Base-by-base conservation (phyloP, 2,888 invertebrate species). In the Encarsia formosa region DNA sequence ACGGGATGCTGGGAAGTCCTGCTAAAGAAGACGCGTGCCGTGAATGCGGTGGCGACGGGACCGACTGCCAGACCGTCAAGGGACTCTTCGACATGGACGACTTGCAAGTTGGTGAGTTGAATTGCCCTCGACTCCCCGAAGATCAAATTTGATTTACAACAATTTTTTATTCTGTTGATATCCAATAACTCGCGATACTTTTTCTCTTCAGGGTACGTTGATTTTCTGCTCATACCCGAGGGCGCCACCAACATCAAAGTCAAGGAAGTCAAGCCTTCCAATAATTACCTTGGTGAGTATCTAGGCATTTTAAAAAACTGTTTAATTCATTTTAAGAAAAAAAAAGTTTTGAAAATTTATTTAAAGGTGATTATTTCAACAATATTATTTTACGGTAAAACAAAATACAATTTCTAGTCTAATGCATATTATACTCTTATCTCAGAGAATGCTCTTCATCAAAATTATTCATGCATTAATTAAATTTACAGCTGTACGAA, bases 191-290 rank as follows among this genome's bases (percentile, higher is more conserved):
- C 3, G 19, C 5, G 18, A 16, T n/a, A 46, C 49, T 31, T 35
- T 19, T 35, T 54, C 58, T 65, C 41, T 32, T 6, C 70, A 88
- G 96, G 96, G 4, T 98, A 98, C 77, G 90, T 91, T 71, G 94
- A 96, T 69, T 82, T 97, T 55, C 77, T 97, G 45, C 78, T 93
- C 23, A 88, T 98, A 64, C 97, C 97, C 1, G 81, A 85, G 64
- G 95, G 96, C 13, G 91, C 97, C n/a, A 95, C 94, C 0, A 91
- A 89, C 66, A 89, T 98, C 61, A 72, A 78, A 15, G 84, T 98
- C 49, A 79, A 81, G 61, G 97, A 98, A 79, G 71, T 82, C 3
- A 76, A 77, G 35, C 83, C 90, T 2, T 91, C 95, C 0, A 91
- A 87, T 68, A 97, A 97, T 76, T 96, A 94, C 75, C 79, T 94